Conservation (phyloP, 2,888 invertebrate species). For the Seira musarum region DNA sequence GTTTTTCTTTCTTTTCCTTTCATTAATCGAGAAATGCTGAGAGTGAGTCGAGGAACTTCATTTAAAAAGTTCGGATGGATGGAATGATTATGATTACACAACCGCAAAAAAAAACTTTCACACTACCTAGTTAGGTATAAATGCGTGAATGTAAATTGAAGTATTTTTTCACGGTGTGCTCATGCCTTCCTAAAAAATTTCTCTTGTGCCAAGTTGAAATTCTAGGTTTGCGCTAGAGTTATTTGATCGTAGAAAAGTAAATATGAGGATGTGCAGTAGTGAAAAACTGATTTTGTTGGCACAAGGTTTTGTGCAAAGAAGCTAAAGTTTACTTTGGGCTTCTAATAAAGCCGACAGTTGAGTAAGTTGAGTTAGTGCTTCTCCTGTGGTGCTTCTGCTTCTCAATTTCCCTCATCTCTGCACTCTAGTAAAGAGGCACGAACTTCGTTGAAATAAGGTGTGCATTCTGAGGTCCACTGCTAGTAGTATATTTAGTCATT, state of each 20-base stretch:
- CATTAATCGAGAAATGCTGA: neutral
- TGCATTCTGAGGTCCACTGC: neutral
- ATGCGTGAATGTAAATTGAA: constrained; percentile 1
- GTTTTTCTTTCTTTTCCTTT: neutral
- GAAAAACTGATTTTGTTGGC: constrained; percentile 1
- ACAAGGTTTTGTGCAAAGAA: neutral
- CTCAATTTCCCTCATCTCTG: neutral
- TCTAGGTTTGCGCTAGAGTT: neutral
- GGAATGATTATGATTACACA: neutral
- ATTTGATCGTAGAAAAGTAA: constrained; percentile 9
- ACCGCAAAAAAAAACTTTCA: neutral
- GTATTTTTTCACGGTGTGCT: neutral
- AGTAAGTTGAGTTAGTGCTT: neutral
- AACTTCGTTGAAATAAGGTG: neutral
- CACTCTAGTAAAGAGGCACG: neutral
- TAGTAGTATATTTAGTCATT: neutral
- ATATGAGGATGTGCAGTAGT: neutral
- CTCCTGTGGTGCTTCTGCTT: neutral
- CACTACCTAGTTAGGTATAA: neutral
- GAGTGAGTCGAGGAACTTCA: neutral
- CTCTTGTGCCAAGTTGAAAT: neutral
- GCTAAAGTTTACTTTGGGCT: neutral
- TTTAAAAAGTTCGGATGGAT: neutral
- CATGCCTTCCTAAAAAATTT: too few relatives aligned
- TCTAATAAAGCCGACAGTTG: too few relatives aligned